Evolutionary conservation across 2,888 invertebrate species (phyloP).

Genomic region (Polia nebulosa): DNA sequence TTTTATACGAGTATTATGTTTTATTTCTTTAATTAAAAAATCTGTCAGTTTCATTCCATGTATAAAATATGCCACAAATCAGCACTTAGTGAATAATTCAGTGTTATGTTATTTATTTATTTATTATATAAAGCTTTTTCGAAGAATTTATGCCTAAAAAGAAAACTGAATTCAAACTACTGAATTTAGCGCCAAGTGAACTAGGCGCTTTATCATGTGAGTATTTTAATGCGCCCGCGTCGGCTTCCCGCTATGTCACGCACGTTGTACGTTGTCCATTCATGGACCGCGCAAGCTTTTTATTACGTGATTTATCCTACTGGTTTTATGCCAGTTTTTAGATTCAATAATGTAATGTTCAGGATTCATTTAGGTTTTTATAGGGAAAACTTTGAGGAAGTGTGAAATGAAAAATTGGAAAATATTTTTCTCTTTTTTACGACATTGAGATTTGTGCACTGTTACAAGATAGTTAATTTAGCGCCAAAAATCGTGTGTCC

Average conservation of each 20-base stretch:
- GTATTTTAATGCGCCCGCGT: constrained; percentile 62
- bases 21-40: too few relatives aligned
- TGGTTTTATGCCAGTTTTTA: constrained; percentile 33
- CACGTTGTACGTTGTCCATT: constrained; percentile 68
- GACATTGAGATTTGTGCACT: neutral
- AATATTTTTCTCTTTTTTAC: too few relatives aligned
- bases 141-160: too few relatives aligned
- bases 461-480: neutral
- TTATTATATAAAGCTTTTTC: too few relatives aligned
- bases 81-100: too few relatives aligned
- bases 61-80: too few relatives aligned
- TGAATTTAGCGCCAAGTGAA: neutral
- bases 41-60: too few relatives aligned
- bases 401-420: neutral
- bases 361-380: constrained; percentile 7
- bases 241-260: constrained; percentile 76
- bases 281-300: constrained; percentile 67
- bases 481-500: neutral
- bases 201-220: constrained; percentile 52
- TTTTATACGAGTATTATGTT: too few relatives aligned
- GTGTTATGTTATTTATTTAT: too few relatives aligned
- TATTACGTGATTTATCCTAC: constrained; percentile 51
- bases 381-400: neutral
- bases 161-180: neutral
- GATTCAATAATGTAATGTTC: constrained; percentile 43